These are phyloP conservation scores for Eublepharis macularius DNA, from an alignment of 2,113 vertebrate species.

Conservation along the genomic window DNA sequence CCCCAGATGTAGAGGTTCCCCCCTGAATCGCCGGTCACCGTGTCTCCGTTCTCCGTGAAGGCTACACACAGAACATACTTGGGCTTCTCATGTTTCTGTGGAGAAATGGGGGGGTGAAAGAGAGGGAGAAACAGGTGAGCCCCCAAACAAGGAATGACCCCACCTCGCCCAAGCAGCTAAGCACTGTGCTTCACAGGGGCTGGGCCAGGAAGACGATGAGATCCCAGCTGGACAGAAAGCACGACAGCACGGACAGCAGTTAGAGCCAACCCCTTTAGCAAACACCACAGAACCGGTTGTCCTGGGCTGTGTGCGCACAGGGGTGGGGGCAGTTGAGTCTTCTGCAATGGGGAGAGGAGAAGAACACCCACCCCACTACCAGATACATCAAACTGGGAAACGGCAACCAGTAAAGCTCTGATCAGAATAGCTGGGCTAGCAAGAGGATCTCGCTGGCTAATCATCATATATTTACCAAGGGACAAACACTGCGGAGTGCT, in stretches of 20 bases:
- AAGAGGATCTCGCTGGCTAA: background rate
- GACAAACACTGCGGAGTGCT: background rate
- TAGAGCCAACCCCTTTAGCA: background rate
- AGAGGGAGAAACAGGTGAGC: background rate
- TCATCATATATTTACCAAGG: too few species aligned
- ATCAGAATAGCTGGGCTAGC: too few species aligned
- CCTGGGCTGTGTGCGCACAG: background rate
- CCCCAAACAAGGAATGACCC: background rate
- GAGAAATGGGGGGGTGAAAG: background rate
- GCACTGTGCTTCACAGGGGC: background rate
- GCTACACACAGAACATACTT: conserved; percentile 89
- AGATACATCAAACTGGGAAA: too few species aligned
- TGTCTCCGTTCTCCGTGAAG: conserved; percentile 89
- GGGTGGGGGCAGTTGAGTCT: background rate
- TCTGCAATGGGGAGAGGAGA: too few species aligned
- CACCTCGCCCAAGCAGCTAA: too few species aligned
- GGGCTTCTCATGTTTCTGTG: conserved; percentile 92
- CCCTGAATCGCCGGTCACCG: conserved; percentile 90
- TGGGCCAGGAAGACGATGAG: too few species aligned
- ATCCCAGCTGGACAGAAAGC: too few species aligned
- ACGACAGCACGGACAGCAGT: background rate
- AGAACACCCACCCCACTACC: background rate
- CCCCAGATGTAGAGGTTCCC: conserved; percentile 92
- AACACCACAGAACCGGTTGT: background rate
- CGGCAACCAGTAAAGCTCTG: too few species aligned